Conservation (phyloP, 30 jellyfish, hydroid and myxozoan genomes). For the Pseudorhiza aurosa region DNA sequence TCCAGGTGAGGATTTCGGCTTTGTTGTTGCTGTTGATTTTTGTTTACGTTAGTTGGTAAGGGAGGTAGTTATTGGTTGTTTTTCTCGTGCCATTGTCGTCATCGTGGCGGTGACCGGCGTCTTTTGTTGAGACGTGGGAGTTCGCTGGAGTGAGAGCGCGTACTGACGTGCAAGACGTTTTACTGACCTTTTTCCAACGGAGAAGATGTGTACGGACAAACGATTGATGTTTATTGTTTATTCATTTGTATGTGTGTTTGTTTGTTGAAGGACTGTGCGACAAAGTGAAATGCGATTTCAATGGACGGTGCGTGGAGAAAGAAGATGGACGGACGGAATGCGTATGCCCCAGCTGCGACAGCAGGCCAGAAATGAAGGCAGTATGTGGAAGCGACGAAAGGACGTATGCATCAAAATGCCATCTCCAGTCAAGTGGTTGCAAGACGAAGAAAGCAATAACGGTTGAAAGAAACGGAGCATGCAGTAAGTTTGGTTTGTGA, state of each 20-base stretch:
- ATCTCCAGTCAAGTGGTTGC: conserved; percentile 43
- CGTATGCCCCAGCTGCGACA: conserved; percentile 53
- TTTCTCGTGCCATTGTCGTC: too few species aligned
- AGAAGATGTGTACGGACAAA: too few species aligned
- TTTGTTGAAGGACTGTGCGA: conserved; percentile 59
- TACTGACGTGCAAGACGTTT: too few species aligned
- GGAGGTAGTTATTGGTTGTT: too few species aligned
- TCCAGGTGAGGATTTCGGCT: not conserved
- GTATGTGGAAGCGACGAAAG: conserved; percentile 82
- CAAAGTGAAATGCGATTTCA: conserved; percentile 17
- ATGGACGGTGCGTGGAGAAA: conserved; percentile 28
- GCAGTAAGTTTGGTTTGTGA: conserved; percentile 85
- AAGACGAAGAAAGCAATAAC: not conserved
- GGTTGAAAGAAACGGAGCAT: conserved; percentile 40
- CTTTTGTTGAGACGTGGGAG: too few species aligned
- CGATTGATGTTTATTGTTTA: too few species aligned
- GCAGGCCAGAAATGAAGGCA: conserved; percentile 13
- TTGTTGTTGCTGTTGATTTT: not conserved
- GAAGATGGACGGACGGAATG: conserved; percentile 51
- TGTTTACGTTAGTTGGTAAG: not conserved
- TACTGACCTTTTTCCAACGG: too few species aligned
- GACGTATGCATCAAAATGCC: conserved; percentile 75
- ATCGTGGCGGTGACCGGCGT: too few species aligned
- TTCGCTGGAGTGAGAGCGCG: too few species aligned
- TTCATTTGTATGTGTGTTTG: too few species aligned